A percentile compares a stretch with the other conserved stretches of the same genome.
phyloP scores from a whole-genome alignment of 2,797 vertebrate genomes.

The Balearica regulorum region DNA sequence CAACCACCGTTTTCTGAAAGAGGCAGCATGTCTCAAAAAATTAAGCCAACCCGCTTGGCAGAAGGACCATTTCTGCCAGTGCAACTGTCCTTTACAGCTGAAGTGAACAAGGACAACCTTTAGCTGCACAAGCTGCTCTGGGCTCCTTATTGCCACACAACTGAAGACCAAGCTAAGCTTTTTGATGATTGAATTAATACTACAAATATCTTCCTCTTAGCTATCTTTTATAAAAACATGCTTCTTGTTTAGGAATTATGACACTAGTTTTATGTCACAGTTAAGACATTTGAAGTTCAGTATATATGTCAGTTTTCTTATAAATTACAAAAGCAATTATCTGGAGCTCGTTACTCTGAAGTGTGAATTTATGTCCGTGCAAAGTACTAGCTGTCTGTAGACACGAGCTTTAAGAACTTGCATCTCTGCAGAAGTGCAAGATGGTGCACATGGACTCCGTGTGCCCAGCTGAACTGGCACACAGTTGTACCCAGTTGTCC shows the following conservation, averaged over 20 bases:
- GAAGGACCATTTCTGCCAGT: not conserved
- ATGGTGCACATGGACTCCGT: accelerated
- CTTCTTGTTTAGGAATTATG: accelerated
- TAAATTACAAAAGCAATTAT: accelerated
- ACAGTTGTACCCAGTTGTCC: not conserved
- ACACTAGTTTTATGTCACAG: not conserved
- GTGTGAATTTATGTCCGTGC: accelerated
- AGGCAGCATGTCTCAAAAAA: not conserved
- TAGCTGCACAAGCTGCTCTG: accelerated
- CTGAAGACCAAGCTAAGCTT: not conserved
- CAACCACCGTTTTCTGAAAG: not conserved
- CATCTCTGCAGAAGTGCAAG: accelerated
- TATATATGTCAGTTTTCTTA: accelerated
- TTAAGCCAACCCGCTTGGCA: not conserved
- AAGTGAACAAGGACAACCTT: accelerated
- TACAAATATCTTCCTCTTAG: not conserved
- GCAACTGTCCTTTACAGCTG: not conserved
- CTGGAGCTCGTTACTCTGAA: not conserved
- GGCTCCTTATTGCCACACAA: accelerated
- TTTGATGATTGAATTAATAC: not conserved
- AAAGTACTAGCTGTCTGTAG: not conserved
- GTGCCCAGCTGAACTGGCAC: not conserved
- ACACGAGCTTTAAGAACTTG: accelerated
- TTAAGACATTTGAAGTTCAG: accelerated
- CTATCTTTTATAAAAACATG: not conserved